These are phyloP conservation scores for Heterotilapia buettikoferi DNA, from an alignment of 2,113 vertebrate species.

Conservation along the genomic window DNA sequence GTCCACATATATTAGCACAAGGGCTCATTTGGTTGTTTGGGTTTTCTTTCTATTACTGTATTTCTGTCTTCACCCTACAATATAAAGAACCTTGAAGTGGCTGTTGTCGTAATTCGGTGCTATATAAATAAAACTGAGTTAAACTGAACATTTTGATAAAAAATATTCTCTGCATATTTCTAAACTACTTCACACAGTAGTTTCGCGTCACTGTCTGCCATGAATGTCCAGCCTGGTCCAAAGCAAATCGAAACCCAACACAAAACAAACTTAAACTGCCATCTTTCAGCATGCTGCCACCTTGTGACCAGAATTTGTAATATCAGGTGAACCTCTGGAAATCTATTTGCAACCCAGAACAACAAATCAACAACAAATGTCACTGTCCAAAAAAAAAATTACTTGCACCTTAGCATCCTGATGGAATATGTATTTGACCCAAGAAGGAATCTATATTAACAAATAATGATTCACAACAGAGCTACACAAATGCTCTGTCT, in stretches of 20 bases:
- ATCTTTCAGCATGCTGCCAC: not conserved
- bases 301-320: not conserved
- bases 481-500: not conserved
- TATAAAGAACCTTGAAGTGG: not conserved
- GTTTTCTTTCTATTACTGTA: not conserved
- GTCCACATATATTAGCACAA: not conserved
- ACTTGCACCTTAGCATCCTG: not conserved
- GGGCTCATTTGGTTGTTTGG: accelerated
- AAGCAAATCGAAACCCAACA: not conserved
- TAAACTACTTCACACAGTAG: not conserved
- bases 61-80: not conserved
- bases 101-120: accelerated
- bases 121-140: not conserved
- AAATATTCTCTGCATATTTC: not conserved
- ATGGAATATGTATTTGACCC: not conserved
- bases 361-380: not conserved
- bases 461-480: not conserved
- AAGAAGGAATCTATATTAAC: not conserved
- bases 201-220: accelerated
- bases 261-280: not conserved
- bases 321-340: not conserved
- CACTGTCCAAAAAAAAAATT: accelerated
- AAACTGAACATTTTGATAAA: not conserved
- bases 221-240: not conserved
- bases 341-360: not conserved